Percentiles rank a stretch among this genome's conserved stretches.
phyloP scores from a whole-genome alignment of 2,888 invertebrate genomes.

The Callyntrura sp. region DNA sequence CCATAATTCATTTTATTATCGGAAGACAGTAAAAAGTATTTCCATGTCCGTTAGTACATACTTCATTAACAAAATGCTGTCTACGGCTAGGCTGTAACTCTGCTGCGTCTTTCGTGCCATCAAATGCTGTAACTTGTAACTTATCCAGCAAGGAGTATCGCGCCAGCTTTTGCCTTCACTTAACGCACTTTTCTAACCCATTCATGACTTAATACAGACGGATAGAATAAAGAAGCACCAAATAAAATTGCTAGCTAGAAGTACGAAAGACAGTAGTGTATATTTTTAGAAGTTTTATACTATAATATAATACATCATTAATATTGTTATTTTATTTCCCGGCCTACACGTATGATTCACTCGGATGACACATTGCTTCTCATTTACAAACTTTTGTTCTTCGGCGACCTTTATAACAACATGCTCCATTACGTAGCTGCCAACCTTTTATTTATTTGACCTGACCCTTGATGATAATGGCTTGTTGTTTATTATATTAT shows the following conservation, averaged over 20 bases:
- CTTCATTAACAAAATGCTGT: constrained; percentile 1
- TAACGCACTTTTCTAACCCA: too few relatives aligned
- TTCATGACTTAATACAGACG: too few relatives aligned
- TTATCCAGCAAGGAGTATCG: too few relatives aligned
- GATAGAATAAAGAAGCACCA: too few relatives aligned
- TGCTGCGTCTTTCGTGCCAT: too few relatives aligned
- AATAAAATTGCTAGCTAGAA: background rate
- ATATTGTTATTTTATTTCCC: background rate
- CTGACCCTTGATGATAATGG: constrained; percentile 78
- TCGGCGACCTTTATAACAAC: constrained; percentile 77
- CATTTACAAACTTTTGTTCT: constrained; percentile 49
- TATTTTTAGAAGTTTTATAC: too few relatives aligned
- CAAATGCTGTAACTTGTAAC: too few relatives aligned
- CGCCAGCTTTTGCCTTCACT: too few relatives aligned
- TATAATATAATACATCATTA: background rate
- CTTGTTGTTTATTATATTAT: background rate
- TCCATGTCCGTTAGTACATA: background rate
- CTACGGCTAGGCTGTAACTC: too few relatives aligned
- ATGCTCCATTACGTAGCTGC: constrained; percentile 79
- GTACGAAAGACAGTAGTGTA: too few relatives aligned
- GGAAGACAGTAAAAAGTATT: constrained; percentile 8
- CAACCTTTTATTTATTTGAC: constrained; percentile 80
- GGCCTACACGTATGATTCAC: background rate
- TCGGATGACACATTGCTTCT: background rate
- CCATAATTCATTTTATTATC: constrained; percentile 39